These are phyloP conservation scores for Drosophila histrio DNA, from an alignment of 2,888 invertebrate species.

Conservation along the genomic window DNA sequence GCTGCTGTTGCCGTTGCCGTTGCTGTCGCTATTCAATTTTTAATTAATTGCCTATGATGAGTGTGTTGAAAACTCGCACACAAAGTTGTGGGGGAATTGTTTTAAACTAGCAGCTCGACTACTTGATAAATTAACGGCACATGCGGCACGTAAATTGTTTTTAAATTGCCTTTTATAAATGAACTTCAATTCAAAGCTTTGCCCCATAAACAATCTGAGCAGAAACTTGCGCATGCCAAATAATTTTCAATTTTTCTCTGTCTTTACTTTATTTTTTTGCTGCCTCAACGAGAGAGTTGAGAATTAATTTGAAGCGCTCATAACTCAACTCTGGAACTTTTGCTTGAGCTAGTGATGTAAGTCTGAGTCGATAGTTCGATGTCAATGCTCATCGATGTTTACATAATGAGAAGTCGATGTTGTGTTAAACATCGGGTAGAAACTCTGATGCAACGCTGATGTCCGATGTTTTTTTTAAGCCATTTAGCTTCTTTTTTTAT, in stretches of 20 bases:
- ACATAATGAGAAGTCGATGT: too few relatives aligned
- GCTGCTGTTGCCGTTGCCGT: conserved; percentile 3
- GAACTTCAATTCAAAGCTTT: conserved; percentile 70
- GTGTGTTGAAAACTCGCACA: conserved; percentile 74
- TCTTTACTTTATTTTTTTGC: neutral
- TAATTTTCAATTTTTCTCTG: conserved; percentile 16
- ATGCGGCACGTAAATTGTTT: conserved; percentile 78
- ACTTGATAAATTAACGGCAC: conserved; percentile 79
- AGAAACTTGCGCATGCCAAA: conserved; percentile 46
- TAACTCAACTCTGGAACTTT: conserved; percentile 48
- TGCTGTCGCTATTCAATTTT: conserved; percentile 50
- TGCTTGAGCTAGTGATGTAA: neutral
- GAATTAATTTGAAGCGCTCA: conserved; percentile 75
- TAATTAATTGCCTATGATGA: conserved; percentile 79
- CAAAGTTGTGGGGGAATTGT: conserved; percentile 37
- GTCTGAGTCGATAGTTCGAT: too few relatives aligned
- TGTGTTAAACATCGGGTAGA: too few relatives aligned
- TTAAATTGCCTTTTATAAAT: conserved; percentile 79
- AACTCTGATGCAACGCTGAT: too few relatives aligned
- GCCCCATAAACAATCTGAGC: conserved; percentile 63
- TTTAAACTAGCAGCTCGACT: conserved; percentile 50
- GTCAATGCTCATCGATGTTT: too few relatives aligned
- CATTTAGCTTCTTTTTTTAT: too few relatives aligned
- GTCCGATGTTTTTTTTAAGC: too few relatives aligned
- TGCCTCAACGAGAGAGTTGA: conserved; percentile 13